Evolutionary conservation across 2,888 invertebrate species (phyloP).

Genomic region (Lathronympha strigana): DNA sequence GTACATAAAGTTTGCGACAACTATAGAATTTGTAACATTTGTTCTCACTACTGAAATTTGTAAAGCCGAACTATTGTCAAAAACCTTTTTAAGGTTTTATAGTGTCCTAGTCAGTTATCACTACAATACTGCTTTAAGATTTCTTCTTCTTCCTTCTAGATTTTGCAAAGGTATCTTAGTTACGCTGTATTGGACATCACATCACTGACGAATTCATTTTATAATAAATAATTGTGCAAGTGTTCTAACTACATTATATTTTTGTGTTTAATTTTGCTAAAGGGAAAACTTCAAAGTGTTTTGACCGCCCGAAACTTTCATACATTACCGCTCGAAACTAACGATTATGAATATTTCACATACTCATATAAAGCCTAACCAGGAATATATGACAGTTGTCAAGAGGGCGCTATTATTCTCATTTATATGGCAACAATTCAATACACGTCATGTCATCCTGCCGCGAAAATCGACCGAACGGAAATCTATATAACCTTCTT

Average conservation of each 20-base stretch:
- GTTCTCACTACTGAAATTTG: slow-evolving; percentile 24
- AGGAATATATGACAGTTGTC: no score
- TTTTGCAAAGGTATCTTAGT: neutral
- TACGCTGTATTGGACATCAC: neutral
- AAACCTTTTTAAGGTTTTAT: slow-evolving; percentile 2
- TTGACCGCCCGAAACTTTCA: neutral
- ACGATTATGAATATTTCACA: no score
- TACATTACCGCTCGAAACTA: no score
- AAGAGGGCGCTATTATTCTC: no score
- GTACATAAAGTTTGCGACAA: slow-evolving; percentile 18
- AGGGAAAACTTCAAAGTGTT: neutral
- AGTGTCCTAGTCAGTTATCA: neutral
- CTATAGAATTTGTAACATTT: slow-evolving; percentile 24
- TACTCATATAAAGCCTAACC: no score
- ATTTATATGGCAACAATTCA: no score
- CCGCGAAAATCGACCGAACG: no score
- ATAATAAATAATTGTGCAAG: slow-evolving; percentile 27
- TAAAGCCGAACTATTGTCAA: slow-evolving; percentile 37
- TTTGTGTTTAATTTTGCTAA: slow-evolving; percentile 8
- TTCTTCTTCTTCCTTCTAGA: no score
- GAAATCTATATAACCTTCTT: no score
- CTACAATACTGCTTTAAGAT: slow-evolving; percentile 1
- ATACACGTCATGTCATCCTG: no score
- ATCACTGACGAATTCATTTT: slow-evolving; percentile 12
- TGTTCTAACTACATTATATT: slow-evolving; percentile 37